Evolutionary conservation across 1,140 invertebrate species (phyloP), one percentile per base, ranked within the genome.

Genomic region (Colletes latitarsis): DNA sequence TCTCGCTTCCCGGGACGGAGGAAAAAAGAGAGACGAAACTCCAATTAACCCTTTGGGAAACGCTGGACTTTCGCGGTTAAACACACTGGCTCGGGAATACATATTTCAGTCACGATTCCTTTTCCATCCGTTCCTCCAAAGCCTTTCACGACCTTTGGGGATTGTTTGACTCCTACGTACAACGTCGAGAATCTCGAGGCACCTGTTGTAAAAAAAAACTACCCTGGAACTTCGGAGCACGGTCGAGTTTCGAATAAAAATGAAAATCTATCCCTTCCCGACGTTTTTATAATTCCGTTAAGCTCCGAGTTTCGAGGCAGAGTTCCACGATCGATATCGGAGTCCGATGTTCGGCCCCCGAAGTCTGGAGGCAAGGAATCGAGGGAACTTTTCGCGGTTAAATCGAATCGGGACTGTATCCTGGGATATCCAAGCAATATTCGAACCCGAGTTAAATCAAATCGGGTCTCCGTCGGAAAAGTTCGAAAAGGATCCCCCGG

Each of bases 41-140:
- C 1, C 41, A 49, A 62, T 72, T 72, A 72, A 72, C 55, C 55
- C 19, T n/a, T 60, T 15, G 8, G 55, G 14, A 2, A 30, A 72
- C 70, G 0, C 3, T 15, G 10, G 4, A 21, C 6, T 39, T 8
- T 21, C 10, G 6, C n/a, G 5, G 9, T 49, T 58, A 58, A 19
- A 21, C 19, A 21, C 8, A 58, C 17, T 21, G 5, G n/a, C 15
- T 3, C 15, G n/a, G n/a, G 57, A n/a, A 58, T 63, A 63, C 60
- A 41, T 63, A 41, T 41, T 62, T 39, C 30, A 14, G 4, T 39
- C 60, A 8, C 8, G 21, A 9, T 62, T 30, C 4, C 10, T 8
- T 62, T 62, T 62, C 30, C 3, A 57, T 3, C 8, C 14, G 55
- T n/a, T 8, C 15, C 17, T 17, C n/a, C 15, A 6, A n/a, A 46